Percentiles rank a stretch among this genome's conserved stretches.
Conservation (phyloP, 2,113 vertebrate genomes). For the Scytalopus superciliaris region DNA sequence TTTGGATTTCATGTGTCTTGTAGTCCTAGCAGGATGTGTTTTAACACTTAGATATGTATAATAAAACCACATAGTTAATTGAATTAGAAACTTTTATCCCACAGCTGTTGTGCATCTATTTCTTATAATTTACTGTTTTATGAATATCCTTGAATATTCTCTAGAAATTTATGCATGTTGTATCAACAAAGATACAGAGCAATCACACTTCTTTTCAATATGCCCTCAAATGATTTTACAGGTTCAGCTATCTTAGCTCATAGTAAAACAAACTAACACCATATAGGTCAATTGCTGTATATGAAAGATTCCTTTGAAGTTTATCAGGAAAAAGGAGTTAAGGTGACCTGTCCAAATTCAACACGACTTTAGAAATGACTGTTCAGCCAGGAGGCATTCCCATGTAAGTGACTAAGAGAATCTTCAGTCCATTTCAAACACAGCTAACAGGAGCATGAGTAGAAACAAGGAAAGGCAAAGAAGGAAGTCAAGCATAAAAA, state of each 20-base stretch:
- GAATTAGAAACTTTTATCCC: neutral
- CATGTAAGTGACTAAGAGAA: neutral
- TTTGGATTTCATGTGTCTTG: neutral
- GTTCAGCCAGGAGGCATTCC: neutral
- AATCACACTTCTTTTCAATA: neutral
- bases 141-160: neutral
- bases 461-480: neutral
- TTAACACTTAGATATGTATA: neutral
- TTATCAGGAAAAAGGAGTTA: neutral
- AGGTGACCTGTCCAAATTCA: neutral
- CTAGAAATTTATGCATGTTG: neutral
- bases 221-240: neutral
- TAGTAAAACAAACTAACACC: neutral
- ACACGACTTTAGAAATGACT: neutral
- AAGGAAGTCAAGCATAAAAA: conserved; percentile 6
- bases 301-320: neutral
- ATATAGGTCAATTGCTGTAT: neutral
- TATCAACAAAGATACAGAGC: neutral
- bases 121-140: neutral
- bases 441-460: neutral
- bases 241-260: neutral
- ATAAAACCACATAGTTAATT: neutral
- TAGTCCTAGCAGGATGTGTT: neutral
- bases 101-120: neutral
- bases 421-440: neutral